Evolutionary conservation across 2,888 invertebrate species (phyloP).

Genomic region (Dyspetes luteomarginatus): DNA sequence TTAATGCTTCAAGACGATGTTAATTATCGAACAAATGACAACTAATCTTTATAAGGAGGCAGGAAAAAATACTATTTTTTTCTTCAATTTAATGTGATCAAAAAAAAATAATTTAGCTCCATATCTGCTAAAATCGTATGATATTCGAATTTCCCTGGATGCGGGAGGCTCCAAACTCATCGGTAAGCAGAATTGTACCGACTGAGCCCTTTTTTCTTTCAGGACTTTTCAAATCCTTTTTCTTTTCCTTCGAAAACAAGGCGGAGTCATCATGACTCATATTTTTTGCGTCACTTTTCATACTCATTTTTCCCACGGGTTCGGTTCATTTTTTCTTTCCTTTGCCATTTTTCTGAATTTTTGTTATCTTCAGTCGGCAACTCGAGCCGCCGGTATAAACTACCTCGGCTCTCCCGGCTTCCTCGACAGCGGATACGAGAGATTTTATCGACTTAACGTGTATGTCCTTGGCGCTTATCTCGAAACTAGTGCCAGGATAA

Average conservation of each 20-base stretch:
- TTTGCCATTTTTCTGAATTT: conserved; percentile 76
- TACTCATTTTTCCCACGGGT: not conserved
- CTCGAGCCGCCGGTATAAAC: conserved; percentile 80
- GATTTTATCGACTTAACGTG: conserved; percentile 80
- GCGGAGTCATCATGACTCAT: conserved; percentile 25
- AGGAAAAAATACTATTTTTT: not conserved
- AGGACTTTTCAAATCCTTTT: conserved; percentile 43
- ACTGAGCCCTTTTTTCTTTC: conserved; percentile 8
- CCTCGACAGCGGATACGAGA: conserved; percentile 80
- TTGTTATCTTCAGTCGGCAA: conserved; percentile 78
- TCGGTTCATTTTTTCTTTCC: conserved; percentile 70
- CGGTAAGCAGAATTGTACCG: conserved; percentile 16
- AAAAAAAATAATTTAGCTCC: not conserved
- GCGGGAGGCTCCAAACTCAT: not conserved
- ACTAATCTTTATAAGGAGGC: conserved; percentile 1
- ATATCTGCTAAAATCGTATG: conserved; percentile 8
- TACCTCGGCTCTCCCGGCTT: conserved; percentile 81
- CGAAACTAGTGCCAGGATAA: conserved; percentile 79
- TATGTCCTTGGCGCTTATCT: conserved; percentile 81
- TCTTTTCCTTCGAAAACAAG: conserved; percentile 17
- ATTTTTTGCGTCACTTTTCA: not conserved
- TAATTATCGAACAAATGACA: not conserved
- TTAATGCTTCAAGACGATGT: too few species aligned
- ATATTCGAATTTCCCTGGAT: not conserved
- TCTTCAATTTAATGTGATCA: not conserved